Conservation (phyloP, 2,797 vertebrate genomes). For the Acropternis orthonyx region DNA sequence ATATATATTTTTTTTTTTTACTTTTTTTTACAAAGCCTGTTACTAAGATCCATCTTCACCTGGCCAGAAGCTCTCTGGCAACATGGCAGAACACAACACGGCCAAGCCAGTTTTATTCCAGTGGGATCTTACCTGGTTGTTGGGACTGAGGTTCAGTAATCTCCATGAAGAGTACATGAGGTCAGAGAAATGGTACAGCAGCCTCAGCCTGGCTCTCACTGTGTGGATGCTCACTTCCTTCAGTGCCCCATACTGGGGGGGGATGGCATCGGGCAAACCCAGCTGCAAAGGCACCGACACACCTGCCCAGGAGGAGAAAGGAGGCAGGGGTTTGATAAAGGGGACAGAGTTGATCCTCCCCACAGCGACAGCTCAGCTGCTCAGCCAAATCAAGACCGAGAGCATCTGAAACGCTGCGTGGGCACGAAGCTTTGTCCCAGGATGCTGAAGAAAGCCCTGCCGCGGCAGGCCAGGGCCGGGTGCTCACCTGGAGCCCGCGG, state of each 20-base stretch:
- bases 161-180: slow-evolving; percentile 87
- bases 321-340: neutral
- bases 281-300: slow-evolving; percentile 84
- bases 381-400: neutral
- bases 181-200: slow-evolving; percentile 86
- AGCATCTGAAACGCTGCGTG: neutral
- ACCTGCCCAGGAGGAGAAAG: slow-evolving; percentile 61
- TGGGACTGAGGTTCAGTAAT: slow-evolving; percentile 84
- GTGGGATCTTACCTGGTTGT: slow-evolving; percentile 79
- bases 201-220: slow-evolving; percentile 79
- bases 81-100: neutral
- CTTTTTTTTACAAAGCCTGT: neutral
- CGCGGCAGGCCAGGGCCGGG: too few relatives aligned
- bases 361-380: neutral
- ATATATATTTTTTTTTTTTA: too few relatives aligned
- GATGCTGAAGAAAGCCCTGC: neutral
- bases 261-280: slow-evolving; percentile 81
- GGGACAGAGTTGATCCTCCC: too few relatives aligned
- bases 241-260: slow-evolving; percentile 81
- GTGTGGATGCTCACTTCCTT: slow-evolving; percentile 83
- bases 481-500: slow-evolving; percentile 81
- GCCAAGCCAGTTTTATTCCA: neutral
- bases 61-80: neutral
- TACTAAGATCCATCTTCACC: neutral
- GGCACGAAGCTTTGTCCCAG: neutral